Percentiles rank a stretch among this genome's conserved stretches.
Conservation (phyloP, 2,113 vertebrate species). For the Tylochromis polylepis region DNA sequence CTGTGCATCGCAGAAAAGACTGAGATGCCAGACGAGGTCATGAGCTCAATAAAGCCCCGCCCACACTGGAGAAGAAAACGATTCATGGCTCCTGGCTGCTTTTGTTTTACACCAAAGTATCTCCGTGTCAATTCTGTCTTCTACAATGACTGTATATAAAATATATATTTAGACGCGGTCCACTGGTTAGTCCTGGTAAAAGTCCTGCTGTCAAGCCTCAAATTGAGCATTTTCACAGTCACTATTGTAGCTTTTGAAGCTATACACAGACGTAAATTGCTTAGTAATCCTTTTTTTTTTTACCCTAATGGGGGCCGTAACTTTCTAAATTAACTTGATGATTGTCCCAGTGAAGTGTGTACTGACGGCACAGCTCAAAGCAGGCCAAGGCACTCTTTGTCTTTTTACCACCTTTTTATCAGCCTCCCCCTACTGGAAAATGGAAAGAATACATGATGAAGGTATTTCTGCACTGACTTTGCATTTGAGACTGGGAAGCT, state of each 20-base stretch:
- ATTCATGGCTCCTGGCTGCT: background rate
- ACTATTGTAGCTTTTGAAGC: background rate
- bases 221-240: background rate
- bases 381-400: background rate
- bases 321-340: background rate
- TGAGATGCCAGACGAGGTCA: background rate
- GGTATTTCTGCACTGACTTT: background rate
- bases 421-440: background rate
- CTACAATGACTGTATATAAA: background rate
- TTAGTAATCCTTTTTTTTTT: background rate
- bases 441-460: rapidly evolving
- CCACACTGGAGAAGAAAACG: background rate
- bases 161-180: background rate
- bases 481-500: background rate
- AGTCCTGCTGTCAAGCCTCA: background rate
- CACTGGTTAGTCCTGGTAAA: background rate
- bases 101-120: background rate
- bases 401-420: background rate
- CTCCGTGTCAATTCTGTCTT: background rate
- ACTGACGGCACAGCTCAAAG: background rate
- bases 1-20: background rate
- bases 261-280: background rate
- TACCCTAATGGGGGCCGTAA: background rate
- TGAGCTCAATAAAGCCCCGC: background rate
- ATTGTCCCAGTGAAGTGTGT: background rate